Conservation (phyloP, 2,113 vertebrate genomes). For the Coreoperca whiteheadi region DNA sequence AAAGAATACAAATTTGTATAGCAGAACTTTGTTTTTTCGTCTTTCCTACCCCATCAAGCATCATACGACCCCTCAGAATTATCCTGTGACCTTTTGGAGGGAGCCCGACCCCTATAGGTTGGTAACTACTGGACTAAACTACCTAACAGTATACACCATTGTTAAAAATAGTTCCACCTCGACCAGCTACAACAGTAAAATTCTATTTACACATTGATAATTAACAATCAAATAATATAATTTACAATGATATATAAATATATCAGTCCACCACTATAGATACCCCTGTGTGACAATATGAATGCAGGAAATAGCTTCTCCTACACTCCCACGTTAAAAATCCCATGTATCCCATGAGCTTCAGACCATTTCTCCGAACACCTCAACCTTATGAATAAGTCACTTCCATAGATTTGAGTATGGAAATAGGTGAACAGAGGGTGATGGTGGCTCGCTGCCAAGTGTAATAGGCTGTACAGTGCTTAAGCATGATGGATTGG, state of each 20-base stretch:
- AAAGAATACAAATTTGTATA: not conserved
- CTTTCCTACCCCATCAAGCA: not conserved
- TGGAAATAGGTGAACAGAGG: slow-evolving; percentile 63
- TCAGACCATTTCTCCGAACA: slow-evolving; percentile 38
- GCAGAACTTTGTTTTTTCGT: not conserved
- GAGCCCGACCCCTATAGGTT: too few relatives aligned
- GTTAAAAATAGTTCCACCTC: not conserved
- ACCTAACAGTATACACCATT: not conserved
- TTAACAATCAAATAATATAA: not conserved
- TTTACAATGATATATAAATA: not conserved
- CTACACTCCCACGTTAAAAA: not conserved
- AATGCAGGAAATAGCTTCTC: slow-evolving; percentile 25
- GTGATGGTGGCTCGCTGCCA: slow-evolving; percentile 65
- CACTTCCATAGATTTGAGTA: slow-evolving; percentile 65
- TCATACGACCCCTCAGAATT: not conserved
- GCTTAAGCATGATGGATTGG: slow-evolving; percentile 77
- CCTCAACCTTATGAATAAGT: slow-evolving; percentile 53
- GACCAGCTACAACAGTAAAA: not conserved
- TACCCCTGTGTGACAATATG: not conserved
- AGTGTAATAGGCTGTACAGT: slow-evolving; percentile 71
- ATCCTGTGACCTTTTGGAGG: not conserved
- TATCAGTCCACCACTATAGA: not conserved
- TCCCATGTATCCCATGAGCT: slow-evolving; percentile 26
- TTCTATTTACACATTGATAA: too few relatives aligned
- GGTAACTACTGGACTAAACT: not conserved